Percentiles rank a stretch among this genome's conserved stretches.
Conservation (phyloP, 2,888 invertebrate genomes). For the Plagiodera versicolora region DNA sequence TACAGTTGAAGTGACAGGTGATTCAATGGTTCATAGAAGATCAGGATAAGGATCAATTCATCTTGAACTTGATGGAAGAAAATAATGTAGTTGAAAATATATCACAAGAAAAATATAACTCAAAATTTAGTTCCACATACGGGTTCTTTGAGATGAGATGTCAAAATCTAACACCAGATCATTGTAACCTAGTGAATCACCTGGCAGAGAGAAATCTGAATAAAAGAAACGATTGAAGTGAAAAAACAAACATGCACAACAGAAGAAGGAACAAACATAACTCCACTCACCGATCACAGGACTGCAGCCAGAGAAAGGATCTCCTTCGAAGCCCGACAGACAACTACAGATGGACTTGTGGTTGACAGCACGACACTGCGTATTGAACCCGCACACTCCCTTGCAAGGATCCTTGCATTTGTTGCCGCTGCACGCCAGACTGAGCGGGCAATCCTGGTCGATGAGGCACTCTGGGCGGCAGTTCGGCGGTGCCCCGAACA, state of each 20-base stretch:
- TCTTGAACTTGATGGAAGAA: too few relatives aligned
- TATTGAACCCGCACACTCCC: conserved; percentile 76
- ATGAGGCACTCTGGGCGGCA: conserved; percentile 79
- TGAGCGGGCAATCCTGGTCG: conserved; percentile 76
- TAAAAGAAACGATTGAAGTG: background rate
- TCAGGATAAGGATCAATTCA: too few relatives aligned
- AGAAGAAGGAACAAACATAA: conserved; percentile 8
- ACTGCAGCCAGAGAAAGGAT: conserved; percentile 77
- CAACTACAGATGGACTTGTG: conserved; percentile 78
- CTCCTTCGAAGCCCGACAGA: conserved; percentile 73
- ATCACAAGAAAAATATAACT: too few relatives aligned
- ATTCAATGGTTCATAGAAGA: conserved; percentile 9
- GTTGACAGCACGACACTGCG: conserved; percentile 72
- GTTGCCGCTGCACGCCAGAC: conserved; percentile 70
- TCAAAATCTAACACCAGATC: background rate
- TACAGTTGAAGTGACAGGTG: conserved; percentile 2
- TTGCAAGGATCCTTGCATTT: conserved; percentile 77
- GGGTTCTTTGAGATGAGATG: too few relatives aligned
- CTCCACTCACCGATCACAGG: conserved; percentile 54
- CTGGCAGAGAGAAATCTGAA: background rate
- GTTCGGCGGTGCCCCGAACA: conserved; percentile 77
- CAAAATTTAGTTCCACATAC: too few relatives aligned
- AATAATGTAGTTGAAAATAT: too few relatives aligned
- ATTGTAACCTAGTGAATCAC: background rate
- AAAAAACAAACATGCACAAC: background rate